phyloP scores from a whole-genome alignment of 2,888 invertebrate genomes.

The Fabriciana adippe region DNA sequence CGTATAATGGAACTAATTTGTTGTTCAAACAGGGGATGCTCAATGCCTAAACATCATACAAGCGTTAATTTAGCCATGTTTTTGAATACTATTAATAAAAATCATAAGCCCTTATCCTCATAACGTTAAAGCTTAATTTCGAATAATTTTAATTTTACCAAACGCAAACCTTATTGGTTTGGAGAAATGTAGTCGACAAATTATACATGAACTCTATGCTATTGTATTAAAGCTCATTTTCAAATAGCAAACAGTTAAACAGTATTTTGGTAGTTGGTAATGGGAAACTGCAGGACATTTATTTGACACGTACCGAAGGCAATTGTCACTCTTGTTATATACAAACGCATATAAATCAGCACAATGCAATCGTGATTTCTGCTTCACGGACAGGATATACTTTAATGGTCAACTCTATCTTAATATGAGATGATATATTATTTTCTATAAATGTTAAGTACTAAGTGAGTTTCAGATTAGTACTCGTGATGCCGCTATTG shows the following conservation, averaged over 20 bases:
- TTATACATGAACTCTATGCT: constrained; percentile 14
- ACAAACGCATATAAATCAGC: constrained; percentile 52
- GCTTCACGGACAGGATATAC: constrained; percentile 57
- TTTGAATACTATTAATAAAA: not conserved
- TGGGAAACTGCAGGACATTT: constrained; percentile 63
- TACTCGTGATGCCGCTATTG: not conserved
- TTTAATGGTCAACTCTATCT: constrained; percentile 43
- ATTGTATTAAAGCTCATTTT: constrained; percentile 20
- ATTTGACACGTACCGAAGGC: constrained; percentile 72
- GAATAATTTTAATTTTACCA: not conserved
- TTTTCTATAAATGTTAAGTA: constrained; percentile 3
- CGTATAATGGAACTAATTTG: constrained; percentile 81
- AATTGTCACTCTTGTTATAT: constrained; percentile 59
- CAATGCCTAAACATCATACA: constrained; percentile 67
- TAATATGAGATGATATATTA: constrained; percentile 19
- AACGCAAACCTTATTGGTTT: not conserved
- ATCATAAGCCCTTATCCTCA: not conserved
- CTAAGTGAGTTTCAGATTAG: not conserved
- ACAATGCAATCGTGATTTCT: constrained; percentile 63
- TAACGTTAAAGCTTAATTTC: constrained; percentile 22
- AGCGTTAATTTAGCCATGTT: constrained; percentile 46
- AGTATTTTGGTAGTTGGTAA: constrained; percentile 40
- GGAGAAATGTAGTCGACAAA: not conserved
- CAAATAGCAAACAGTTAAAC: not conserved
- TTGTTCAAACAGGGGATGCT: constrained; percentile 78